Evolutionary conservation across 2,113 vertebrate genomes (phyloP).

Genomic region (Clarias magur): DNA sequence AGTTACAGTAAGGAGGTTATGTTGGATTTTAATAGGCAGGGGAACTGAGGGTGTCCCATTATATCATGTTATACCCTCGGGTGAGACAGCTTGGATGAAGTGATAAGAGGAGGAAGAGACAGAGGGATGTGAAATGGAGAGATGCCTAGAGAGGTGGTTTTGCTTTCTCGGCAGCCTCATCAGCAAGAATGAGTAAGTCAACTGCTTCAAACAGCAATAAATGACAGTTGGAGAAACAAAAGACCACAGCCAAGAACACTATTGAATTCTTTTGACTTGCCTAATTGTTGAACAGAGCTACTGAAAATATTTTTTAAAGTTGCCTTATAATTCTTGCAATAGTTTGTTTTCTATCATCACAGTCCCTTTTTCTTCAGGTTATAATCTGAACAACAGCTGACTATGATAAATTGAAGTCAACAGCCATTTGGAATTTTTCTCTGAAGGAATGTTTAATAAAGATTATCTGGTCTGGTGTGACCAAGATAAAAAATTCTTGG

Average conservation of each 20-base stretch:
- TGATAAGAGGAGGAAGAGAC: conserved; percentile 23
- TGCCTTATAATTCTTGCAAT: neutral
- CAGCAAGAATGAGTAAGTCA: conserved; percentile 47
- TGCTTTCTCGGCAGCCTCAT: conserved; percentile 68
- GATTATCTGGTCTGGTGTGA: neutral
- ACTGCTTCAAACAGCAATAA: conserved; percentile 7
- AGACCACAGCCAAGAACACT: neutral
- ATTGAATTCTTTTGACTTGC: neutral
- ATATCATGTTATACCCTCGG: conserved; percentile 45
- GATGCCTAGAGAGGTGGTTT: conserved; percentile 55
- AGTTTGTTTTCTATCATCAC: neutral
- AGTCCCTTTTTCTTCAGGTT: neutral
- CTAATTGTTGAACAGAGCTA: neutral
- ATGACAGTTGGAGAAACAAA: neutral
- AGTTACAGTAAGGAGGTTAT: conserved; percentile 56
- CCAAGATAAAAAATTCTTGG: neutral
- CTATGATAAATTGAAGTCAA: neutral
- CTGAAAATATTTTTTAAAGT: too few relatives aligned
- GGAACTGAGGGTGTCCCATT: conserved; percentile 53
- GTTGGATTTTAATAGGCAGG: conserved; percentile 48
- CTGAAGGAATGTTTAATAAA: neutral
- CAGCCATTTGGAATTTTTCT: neutral
- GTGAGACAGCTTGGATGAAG: conserved; percentile 36
- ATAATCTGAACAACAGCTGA: neutral
- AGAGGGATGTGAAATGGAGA: conserved; percentile 28